Evolutionary conservation across 2,888 invertebrate genomes (phyloP).

Genomic region (Cerastis rubricosa): DNA sequence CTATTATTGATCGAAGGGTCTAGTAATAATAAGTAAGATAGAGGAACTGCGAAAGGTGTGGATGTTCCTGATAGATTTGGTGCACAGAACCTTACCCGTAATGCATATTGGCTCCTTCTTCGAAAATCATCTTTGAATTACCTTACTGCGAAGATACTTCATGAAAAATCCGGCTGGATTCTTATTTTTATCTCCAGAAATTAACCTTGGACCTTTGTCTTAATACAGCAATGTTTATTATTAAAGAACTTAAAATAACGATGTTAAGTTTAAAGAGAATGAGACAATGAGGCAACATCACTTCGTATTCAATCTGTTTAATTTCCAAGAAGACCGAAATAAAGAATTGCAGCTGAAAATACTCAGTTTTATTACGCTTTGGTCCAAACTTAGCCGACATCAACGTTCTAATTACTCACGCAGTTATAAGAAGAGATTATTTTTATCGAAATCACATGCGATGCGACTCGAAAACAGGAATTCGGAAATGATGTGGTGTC

Average conservation of each 20-base stretch:
- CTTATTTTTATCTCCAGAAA: constrained; percentile 15
- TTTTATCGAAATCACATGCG: constrained; percentile 16
- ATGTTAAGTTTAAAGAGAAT: constrained; percentile 37
- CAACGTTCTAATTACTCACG: constrained; percentile 41
- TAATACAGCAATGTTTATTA: constrained; percentile 28
- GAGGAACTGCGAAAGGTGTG: background rate
- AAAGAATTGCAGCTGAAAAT: constrained; percentile 24
- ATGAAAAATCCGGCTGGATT: background rate
- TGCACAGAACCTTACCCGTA: background rate
- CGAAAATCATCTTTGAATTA: background rate
- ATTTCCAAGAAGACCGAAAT: constrained; percentile 14
- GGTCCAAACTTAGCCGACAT: constrained; percentile 37
- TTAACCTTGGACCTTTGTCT: constrained; percentile 24
- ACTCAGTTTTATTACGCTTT: constrained; percentile 23
- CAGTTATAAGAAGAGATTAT: constrained; percentile 31
- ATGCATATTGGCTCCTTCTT: background rate
- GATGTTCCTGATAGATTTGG: background rate
- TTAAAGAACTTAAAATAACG: constrained; percentile 16
- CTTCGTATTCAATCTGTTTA: background rate
- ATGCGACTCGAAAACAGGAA: constrained; percentile 38
- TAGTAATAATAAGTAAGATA: too few relatives aligned
- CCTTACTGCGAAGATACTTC: background rate
- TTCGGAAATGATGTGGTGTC: constrained; percentile 65
- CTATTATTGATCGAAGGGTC: too few relatives aligned
- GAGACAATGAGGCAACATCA: constrained; percentile 30